Conservation (phyloP, 1,140 invertebrate genomes). For the Hyles vespertilio region DNA sequence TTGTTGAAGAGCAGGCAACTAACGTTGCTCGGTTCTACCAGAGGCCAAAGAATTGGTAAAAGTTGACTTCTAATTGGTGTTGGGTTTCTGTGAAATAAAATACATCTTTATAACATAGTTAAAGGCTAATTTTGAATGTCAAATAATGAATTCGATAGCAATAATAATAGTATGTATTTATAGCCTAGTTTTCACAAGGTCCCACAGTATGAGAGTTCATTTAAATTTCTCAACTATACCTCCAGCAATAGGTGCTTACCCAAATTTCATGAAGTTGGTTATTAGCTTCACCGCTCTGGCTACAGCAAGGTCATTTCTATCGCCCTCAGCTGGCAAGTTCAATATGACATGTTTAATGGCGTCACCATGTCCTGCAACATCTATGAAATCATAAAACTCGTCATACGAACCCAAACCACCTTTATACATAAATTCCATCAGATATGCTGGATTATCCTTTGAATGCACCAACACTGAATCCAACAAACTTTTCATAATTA, state of each 20-base stretch:
- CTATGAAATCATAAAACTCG: slow-evolving; percentile 16
- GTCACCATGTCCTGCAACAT: slow-evolving; percentile 22
- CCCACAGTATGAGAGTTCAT: background rate
- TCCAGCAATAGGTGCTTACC: slow-evolving; percentile 18
- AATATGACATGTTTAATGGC: slow-evolving; percentile 20
- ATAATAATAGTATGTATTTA: no score
- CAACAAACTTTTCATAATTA: slow-evolving; percentile 17
- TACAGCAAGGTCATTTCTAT: slow-evolving; percentile 14
- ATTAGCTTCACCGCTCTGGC: slow-evolving; percentile 15
- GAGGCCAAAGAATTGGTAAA: slow-evolving; percentile 17
- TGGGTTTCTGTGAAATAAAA: slow-evolving; percentile 21
- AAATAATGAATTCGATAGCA: background rate
- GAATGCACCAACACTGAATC: slow-evolving; percentile 19
- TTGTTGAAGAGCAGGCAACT: slow-evolving; percentile 13
- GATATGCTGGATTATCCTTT: slow-evolving; percentile 17
- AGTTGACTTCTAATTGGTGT: slow-evolving; percentile 8
- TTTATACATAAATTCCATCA: slow-evolving; percentile 30
- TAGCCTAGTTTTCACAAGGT: no score
- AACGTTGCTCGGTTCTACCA: slow-evolving; percentile 10
- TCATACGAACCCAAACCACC: slow-evolving; percentile 22
- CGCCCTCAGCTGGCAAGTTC: slow-evolving; percentile 6
- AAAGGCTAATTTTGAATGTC: no score
- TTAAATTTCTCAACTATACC: background rate
- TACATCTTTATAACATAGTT: no score
- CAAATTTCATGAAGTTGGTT: slow-evolving; percentile 24